Evolutionary conservation across 2,888 invertebrate species (phyloP), one percentile per base, ranked within the genome.

Genomic region (Axea sp.): DNA sequence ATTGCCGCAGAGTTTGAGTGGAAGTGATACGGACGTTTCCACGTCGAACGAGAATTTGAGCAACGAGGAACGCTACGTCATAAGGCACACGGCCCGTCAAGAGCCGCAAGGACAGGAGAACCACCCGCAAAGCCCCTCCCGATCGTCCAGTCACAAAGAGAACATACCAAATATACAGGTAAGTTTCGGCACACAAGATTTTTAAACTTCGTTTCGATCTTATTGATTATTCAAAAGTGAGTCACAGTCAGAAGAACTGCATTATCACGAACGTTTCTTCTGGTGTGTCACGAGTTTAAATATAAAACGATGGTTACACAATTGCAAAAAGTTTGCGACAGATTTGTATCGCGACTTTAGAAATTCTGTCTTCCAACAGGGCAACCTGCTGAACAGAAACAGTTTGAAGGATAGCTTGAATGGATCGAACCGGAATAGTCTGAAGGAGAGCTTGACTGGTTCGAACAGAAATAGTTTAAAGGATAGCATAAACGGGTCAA

Each of bases 81-180:
- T 95, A 73, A 89, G 93, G 76, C 94, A 94, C 82, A 94, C 93
- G 0, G 93, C 94, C 3, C 90, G 96, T 26, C 96, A 96, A 83
- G 96, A 96, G 85, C 96, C 96, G 0, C 96, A 96, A 87, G 96
- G 96, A 0, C 96, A 96, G 88, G 96, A 96, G 87, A 95, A 94
- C 87, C 90, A 90, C 72, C 90, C 89, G 76, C 84, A 89, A 83
- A 82, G 91, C 89, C 80, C 92, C 89, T 87, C 90, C 89, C 82
- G 92, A 88, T 85, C 90, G 88, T 91, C 87, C 77, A 82, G 84
- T 76, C 84, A 86, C 64, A 85, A 87, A 76, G 87, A 86, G 76
- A 87, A 87, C 55, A 84, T 86, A 82, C 86, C 85, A 80, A 86
- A 86, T 79, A 85, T 87, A 76, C 87, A 86, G 81, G 86, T 87